Base-by-base conservation (phyloP, 92 coral and sea anemone genomes). In the Virgularia gustaviana region DNA sequence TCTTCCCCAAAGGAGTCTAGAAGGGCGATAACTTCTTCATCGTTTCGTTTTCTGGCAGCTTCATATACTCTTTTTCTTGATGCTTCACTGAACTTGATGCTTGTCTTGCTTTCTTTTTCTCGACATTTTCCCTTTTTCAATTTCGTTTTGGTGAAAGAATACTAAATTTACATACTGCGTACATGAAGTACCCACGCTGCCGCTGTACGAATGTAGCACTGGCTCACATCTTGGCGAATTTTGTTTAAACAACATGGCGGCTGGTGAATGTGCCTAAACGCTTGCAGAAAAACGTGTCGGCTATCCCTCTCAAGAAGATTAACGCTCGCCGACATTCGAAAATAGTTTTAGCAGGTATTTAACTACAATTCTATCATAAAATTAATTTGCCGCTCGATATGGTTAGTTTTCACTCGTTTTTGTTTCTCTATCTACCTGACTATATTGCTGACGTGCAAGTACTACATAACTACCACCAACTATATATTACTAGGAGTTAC, bases 401-500 rank as follows among this genome's bases (percentile, higher is more conserved):
- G 64, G 64, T 57, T 20, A 20, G 64, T 57, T 57, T 57, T 57
- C 64, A 57, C 64, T 57, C 64, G 29, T 57, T 57, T 57, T 57
- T 57, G 64, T 20, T 57, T 36, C 33, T 57, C 33, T 57, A 57
- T 57, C 64, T 57, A 36, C 64, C 64, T 57, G 64, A 20, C 31
- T 57, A 28, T 8, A n/a, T n/a, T n/a, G n/a, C n/a, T n/a, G n/a
- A n/a, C n/a, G n/a, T n/a, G n/a, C n/a, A n/a, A n/a, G n/a, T n/a
- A n/a, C n/a, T n/a, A n/a, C n/a, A n/a, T n/a, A n/a, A n/a, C n/a
- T n/a, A n/a, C n/a, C n/a, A n/a, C n/a, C n/a, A n/a, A n/a, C n/a
- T n/a, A n/a, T n/a, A n/a, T n/a, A n/a, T n/a, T n/a, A n/a, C n/a
- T n/a, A n/a, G n/a, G n/a, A n/a, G n/a, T n/a, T n/a, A n/a, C n/a